Conservation (phyloP, 2,113 vertebrate genomes). For the Gasterosteus aculeatus region DNA sequence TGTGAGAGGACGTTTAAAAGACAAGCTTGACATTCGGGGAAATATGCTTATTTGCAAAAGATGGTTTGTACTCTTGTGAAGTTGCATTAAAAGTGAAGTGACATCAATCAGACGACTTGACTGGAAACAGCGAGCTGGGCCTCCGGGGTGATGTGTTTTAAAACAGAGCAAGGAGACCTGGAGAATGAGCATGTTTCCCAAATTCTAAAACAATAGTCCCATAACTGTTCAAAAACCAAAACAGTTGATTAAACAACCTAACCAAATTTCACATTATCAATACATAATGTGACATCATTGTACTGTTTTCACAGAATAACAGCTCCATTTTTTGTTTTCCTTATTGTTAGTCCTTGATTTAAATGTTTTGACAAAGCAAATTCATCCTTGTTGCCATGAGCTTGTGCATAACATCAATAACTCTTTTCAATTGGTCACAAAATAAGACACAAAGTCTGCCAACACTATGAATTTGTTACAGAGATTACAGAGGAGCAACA, state of each 20-base stretch:
- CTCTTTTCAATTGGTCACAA: neutral
- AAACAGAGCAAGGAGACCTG: neutral
- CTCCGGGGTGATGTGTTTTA: neutral
- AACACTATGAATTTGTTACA: conserved; percentile 1
- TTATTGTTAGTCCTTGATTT: neutral
- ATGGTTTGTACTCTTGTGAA: neutral
- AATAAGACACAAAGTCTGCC: neutral
- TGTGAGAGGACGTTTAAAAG: neutral
- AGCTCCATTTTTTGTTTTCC: conserved; percentile 17
- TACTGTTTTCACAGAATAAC: neutral
- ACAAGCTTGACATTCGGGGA: neutral
- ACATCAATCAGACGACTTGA: neutral
- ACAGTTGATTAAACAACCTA: neutral
- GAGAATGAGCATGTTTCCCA: neutral
- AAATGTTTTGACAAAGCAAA: conserved; percentile 3
- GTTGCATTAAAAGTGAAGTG: neutral
- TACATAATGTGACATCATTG: neutral
- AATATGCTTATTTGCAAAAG: neutral
- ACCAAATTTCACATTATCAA: neutral
- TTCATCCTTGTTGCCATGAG: neutral
- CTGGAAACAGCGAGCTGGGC: neutral
- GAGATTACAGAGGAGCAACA: conserved; percentile 18
- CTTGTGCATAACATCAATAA: neutral
- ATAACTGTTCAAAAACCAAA: neutral
- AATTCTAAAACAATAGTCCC: neutral